These are phyloP conservation scores for Camponotus vicinus DNA, from an alignment of 1,140 invertebrate genomes.

Conservation along the genomic window DNA sequence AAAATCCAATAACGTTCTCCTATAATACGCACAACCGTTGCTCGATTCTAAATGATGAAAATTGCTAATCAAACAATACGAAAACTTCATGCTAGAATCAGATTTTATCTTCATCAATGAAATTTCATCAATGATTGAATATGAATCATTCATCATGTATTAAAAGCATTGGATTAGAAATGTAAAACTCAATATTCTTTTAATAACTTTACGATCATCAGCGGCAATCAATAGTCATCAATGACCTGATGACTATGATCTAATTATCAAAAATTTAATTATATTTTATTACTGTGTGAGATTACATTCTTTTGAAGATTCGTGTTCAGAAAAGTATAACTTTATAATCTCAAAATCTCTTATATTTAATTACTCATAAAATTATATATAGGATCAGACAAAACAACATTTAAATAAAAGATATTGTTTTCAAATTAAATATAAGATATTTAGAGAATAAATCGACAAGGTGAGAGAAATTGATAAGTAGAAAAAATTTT, in stretches of 20 bases:
- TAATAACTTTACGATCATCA: neutral
- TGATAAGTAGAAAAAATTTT: neutral
- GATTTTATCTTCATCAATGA: neutral
- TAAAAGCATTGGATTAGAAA: neutral
- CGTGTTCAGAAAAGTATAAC: neutral
- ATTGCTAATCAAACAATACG: conserved; percentile 11
- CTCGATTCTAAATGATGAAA: conserved; percentile 9
- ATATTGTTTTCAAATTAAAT: conserved; percentile 21
- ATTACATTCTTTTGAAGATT: neutral
- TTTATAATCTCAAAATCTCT: too few species aligned
- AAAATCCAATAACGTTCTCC: conserved; percentile 33
- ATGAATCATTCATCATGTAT: neutral
- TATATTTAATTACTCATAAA: neutral
- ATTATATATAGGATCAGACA: neutral
- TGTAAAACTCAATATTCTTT: neutral
- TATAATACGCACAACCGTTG: conserved; percentile 25
- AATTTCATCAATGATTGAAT: conserved; percentile 6
- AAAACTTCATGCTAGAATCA: neutral
- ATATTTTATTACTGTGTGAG: neutral
- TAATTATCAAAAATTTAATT: neutral
- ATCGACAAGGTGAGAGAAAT: neutral
- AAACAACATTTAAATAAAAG: neutral
- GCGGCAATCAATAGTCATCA: too few species aligned
- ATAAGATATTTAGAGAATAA: neutral
- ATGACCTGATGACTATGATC: neutral